Evolutionary conservation across 2,888 invertebrate genomes (phyloP), one percentile per base, ranked within the genome.

Genomic region (Coecobrya sp.): DNA sequence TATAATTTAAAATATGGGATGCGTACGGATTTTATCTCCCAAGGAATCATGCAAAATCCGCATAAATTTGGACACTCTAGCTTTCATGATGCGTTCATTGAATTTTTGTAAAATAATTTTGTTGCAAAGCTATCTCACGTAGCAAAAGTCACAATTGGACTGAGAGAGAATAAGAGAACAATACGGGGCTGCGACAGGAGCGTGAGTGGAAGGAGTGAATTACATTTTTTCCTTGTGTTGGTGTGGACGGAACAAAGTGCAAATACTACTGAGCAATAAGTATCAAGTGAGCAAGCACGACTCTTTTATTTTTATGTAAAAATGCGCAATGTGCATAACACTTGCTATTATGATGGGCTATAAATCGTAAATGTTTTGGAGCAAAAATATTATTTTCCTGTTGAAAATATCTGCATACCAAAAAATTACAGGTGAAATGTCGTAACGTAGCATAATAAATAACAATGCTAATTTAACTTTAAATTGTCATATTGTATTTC

Each of bases 181-280:
- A 25, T 65, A 25, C 25, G 0, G 30, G 30, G 68, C 68, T 36
- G 68, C 13, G 36, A 45, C 45, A 22, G 73, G 5, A 73, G 73
- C 73, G 45, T 73, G 19, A 45, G 73, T 45, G 22, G 70, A 36
- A 70, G 70, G 70, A 70, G 70, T 70, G 70, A 70, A 70, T 27
- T 22, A 11, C 36, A n/a, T 36, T 70, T 70, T 70, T 36, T 36
- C 27, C 36, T 36, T 36, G 70, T 36, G 36, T 65, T n/a, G 25
- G 4, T n/a, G 27, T 8, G 30, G n/a, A 36, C 68, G 8, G 68
- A 68, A 36, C 68, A 30, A 55, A 55, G 55, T 36, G 36, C 13
- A 62, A 68, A 16, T n/a, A 27, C 59, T 59, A 5, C 45, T 45
- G 55, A 16, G n/a, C 55, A 16, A 8, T 16, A 16, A 55, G 13